Evolutionary conservation across 2,888 invertebrate species (phyloP), one percentile per base, ranked within the genome.

Genomic region (Pyrrhopygopsis socrates): DNA sequence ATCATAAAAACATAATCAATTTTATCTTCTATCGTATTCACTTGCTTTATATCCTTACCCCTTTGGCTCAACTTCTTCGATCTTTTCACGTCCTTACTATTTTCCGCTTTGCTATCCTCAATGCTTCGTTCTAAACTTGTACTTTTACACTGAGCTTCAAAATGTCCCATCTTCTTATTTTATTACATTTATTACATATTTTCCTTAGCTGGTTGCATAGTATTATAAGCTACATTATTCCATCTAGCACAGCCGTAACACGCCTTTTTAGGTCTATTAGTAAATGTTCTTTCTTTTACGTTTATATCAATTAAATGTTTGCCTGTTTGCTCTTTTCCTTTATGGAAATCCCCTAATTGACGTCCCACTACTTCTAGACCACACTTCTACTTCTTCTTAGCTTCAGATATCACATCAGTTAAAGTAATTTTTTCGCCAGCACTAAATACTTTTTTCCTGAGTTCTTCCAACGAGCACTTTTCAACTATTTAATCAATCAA

Each of bases 151-250:
- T 45, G 18, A 45, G 45, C 45, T 45, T 54, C 5, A 54, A 54
- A 54, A 54, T 54, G 54, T 54, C 22, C 45, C 22, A 15, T 91
- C 92, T 84, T 93, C 91, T 3, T 87, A 0, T 93, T 24, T 9
- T 93, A 24, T 3, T 18, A 15, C 1, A 92, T 84, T 73, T 93
- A 92, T 24, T 92, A 92, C 4, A 94, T 87, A 0, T 93, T 22
- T 11, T 93, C 92, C 91, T 0, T 94, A 86, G 11, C 20, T 24
- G 54, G 54, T 22, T 11, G 9, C 22, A 22, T 54, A 5, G n/a
- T n/a, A 22, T 22, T 8, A 22, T 54, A 54, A n/a, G 54, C 22
- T 54, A 54, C 6, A 22, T 54, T n/a, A 22, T 54, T 54, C 22
- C 54, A 54, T 4, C 54, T 54, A 54, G 22, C 54, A 54, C 54